These are phyloP conservation scores for Chrysogorgia sp. DNA, from an alignment of 92 coral and sea anemone genomes.

Conservation along the genomic window DNA sequence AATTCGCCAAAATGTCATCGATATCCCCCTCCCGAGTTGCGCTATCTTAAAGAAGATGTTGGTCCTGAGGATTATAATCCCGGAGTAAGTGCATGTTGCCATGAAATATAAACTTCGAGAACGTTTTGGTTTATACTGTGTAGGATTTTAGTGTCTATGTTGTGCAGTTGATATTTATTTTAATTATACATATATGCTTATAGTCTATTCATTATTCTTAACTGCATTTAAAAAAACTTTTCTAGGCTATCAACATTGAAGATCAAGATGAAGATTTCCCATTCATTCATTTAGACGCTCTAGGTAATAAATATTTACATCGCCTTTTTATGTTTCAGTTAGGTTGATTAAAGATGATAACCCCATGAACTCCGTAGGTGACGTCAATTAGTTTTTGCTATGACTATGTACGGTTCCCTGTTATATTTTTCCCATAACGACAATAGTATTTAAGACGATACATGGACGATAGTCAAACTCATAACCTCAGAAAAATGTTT, in stretches of 20 bases:
- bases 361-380: too few relatives aligned
- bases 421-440: too few relatives aligned
- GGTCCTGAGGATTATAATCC: constrained; percentile 18
- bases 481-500: too few relatives aligned
- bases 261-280: constrained; percentile 25
- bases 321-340: too few relatives aligned
- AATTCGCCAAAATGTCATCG: background rate
- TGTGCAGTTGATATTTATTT: background rate
- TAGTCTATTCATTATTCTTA: background rate
- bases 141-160: background rate
- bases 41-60: background rate
- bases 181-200: background rate
- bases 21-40: constrained; percentile 19
- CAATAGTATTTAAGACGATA: too few relatives aligned
- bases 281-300: constrained; percentile 16
- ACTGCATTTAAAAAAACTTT: background rate
- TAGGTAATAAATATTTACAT: too few relatives aligned
- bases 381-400: too few relatives aligned
- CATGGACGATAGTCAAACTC: too few relatives aligned
- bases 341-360: too few relatives aligned
- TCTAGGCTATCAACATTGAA: background rate
- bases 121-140: background rate
- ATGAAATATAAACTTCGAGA: background rate
- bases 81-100: background rate
- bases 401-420: too few relatives aligned